phyloP scores from a whole-genome alignment of 2,797 vertebrate species.

The Leptoclinus maculatus region DNA sequence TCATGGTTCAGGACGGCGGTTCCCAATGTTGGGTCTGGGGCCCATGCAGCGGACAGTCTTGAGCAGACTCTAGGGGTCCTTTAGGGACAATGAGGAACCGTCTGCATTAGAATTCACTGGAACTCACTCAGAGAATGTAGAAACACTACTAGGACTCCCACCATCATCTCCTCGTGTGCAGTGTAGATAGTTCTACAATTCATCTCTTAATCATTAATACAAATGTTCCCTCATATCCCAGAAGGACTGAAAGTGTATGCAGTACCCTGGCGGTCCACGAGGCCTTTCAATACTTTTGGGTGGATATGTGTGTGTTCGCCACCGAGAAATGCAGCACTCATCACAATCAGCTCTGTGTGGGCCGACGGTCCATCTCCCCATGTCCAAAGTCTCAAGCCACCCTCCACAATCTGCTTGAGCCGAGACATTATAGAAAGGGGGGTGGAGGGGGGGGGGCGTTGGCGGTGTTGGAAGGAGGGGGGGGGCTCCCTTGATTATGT shows the following conservation, averaged over 20 bases:
- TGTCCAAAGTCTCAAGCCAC: slow-evolving; percentile 12
- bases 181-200: not conserved
- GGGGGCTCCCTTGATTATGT: slow-evolving; percentile 92
- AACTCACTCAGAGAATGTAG: not conserved
- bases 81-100: not conserved
- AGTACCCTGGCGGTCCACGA: not conserved
- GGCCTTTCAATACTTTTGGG: not conserved
- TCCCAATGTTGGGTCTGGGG: slow-evolving; percentile 5
- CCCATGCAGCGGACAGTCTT: not conserved
- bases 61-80: slow-evolving; percentile 19
- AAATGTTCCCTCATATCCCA: not conserved
- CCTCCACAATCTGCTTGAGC: not conserved
- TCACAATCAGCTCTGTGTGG: slow-evolving; percentile 41
- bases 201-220: not conserved
- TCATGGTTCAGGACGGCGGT: slow-evolving; percentile 3
- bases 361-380: slow-evolving; percentile 9
- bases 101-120: not conserved
- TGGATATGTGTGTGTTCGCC: not conserved
- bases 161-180: not conserved
- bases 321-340: slow-evolving; percentile 35
- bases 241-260: not conserved
- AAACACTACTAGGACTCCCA: not conserved
- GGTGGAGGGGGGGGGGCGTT: not conserved
- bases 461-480: slow-evolving; percentile 54
- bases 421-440: slow-evolving; percentile 35